Evolutionary conservation across 2,113 vertebrate species (phyloP).

Genomic region (Phalacrocorax carbo): DNA sequence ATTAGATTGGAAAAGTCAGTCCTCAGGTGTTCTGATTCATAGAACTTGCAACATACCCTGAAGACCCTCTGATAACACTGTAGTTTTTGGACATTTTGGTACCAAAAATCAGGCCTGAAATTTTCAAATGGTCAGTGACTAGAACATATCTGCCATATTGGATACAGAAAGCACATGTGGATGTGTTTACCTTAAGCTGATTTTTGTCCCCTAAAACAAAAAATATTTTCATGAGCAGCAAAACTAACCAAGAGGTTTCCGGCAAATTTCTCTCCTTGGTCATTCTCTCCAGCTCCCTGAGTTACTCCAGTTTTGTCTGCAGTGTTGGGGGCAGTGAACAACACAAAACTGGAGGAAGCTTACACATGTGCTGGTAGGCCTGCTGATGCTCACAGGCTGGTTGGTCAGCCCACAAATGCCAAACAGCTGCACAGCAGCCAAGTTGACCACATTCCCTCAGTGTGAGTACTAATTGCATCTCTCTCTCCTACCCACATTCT

Average conservation of each 20-base stretch:
- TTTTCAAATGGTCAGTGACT: neutral
- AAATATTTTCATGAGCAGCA: neutral
- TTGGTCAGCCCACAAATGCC: neutral
- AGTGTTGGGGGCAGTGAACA: neutral
- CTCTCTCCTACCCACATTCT: neutral
- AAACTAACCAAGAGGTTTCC: neutral
- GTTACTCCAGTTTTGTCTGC: neutral
- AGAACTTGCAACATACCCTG: neutral
- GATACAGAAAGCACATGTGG: fast-evolving
- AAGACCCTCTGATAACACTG: neutral
- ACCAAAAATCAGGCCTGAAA: neutral
- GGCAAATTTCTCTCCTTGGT: neutral
- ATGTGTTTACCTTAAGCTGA: neutral
- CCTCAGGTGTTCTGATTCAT: neutral
- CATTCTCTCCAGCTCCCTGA: neutral
- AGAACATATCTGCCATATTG: neutral
- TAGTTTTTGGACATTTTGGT: neutral
- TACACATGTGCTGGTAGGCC: neutral
- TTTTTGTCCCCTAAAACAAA: neutral
- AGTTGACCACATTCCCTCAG: neutral
- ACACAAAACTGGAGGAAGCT: neutral
- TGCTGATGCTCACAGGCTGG: neutral
- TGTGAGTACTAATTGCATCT: neutral
- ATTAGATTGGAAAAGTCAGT: neutral
- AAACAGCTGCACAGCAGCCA: neutral